Evolutionary conservation across 2,888 invertebrate genomes (phyloP).

Genomic region (Xanthia togata): DNA sequence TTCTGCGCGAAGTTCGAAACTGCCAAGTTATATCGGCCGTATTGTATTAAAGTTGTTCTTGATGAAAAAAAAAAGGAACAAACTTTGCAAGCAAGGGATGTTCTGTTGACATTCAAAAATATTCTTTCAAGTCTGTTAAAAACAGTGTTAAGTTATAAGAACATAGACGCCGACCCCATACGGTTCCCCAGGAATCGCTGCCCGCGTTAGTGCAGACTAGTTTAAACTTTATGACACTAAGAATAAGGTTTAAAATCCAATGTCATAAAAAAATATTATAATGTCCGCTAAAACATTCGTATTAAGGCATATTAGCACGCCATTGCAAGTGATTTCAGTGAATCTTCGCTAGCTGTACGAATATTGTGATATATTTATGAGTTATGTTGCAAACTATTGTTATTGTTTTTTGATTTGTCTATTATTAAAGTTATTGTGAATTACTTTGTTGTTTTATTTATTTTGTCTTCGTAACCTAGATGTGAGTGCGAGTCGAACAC

Average conservation of each 20-base stretch:
- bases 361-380: conserved; percentile 78
- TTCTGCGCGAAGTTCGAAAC: no score
- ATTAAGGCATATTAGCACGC: conserved; percentile 64
- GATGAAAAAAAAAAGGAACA: no score
- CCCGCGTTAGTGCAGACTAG: background rate
- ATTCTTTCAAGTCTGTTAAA: background rate
- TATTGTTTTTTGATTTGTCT: conserved; percentile 69
- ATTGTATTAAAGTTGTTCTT: no score
- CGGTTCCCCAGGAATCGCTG: fast-evolving
- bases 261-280: background rate
- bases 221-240: background rate
- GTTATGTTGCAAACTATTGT: conserved; percentile 66
- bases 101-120: background rate
- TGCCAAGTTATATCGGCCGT: no score
- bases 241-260: background rate
- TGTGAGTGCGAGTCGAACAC: no score
- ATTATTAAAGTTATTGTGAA: conserved; percentile 70
- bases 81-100: background rate
- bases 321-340: conserved; percentile 65
- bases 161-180: background rate
- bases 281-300: conserved; percentile 29
- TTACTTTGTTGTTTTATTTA: conserved; percentile 45
- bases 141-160: background rate
- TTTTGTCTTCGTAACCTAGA: background rate
- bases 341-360: conserved; percentile 72